phyloP scores from a whole-genome alignment of 2,888 invertebrate species.

The Lithophane ornitopus region DNA sequence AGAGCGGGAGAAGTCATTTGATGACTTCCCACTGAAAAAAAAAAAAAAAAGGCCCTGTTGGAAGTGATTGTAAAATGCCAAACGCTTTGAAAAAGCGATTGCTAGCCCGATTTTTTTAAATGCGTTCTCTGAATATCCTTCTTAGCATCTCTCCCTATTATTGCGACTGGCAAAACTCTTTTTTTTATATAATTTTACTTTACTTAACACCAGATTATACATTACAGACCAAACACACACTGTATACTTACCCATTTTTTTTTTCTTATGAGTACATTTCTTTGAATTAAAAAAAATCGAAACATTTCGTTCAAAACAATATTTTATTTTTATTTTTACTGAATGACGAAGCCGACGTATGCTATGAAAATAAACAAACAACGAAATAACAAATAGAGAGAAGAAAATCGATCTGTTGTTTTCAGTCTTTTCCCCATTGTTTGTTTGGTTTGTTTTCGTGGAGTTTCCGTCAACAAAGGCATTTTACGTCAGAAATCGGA shows the following conservation, averaged over 20 bases:
- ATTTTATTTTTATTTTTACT: background rate
- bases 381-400: background rate
- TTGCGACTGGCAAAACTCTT: background rate
- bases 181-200: too few relatives aligned
- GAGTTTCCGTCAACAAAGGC: conserved; percentile 29
- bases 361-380: background rate
- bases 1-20: too few relatives aligned
- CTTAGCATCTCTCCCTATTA: background rate
- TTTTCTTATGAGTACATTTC: too few relatives aligned
- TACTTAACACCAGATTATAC: too few relatives aligned
- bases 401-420: background rate
- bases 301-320: background rate
- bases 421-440: background rate
- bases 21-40: too few relatives aligned
- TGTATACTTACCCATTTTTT: too few relatives aligned
- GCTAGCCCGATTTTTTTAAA: too few relatives aligned
- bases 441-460: conserved; percentile 1
- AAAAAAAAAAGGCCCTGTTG: too few relatives aligned
- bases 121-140: too few relatives aligned
- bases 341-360: background rate
- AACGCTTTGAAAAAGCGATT: too few relatives aligned
- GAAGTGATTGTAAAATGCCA: too few relatives aligned
- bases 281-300: background rate
- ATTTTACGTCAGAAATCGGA: background rate
- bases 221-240: too few relatives aligned